Conservation (phyloP, 2,113 vertebrate species). For the Thymallus thymallus region DNA sequence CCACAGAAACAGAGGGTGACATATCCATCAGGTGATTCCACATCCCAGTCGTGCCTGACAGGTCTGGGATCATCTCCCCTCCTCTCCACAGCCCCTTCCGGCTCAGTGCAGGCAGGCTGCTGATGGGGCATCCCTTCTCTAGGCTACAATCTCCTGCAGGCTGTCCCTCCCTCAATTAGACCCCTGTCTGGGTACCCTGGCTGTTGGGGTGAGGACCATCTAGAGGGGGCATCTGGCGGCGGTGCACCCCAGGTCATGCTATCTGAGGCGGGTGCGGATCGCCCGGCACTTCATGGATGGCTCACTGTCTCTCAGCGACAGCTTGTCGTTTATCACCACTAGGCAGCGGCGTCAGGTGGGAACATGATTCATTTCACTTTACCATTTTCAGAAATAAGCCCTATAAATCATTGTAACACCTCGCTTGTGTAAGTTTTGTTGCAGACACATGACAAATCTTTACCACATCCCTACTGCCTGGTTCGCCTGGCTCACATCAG, state of each 20-base stretch:
- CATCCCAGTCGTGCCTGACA: background rate
- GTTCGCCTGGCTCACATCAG: slow-evolving; percentile 38
- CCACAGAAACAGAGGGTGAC: background rate
- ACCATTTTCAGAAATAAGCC: slow-evolving; percentile 82
- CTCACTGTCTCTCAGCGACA: slow-evolving; percentile 77
- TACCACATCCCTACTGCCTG: slow-evolving; percentile 53
- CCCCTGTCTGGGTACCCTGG: slow-evolving; percentile 44
- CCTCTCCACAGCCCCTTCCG: background rate
- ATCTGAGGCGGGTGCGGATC: slow-evolving; percentile 70
- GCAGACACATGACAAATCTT: slow-evolving; percentile 73
- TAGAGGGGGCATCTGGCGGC: slow-evolving; percentile 69
- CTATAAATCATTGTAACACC: slow-evolving; percentile 78
- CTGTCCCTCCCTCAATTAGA: slow-evolving; percentile 65
- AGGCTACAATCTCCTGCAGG: slow-evolving; percentile 50
- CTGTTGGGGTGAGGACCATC: slow-evolving; percentile 46
- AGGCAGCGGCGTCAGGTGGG: slow-evolving; percentile 77
- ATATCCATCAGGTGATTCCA: background rate
- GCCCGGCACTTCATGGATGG: slow-evolving; percentile 69
- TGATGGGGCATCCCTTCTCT: no score
- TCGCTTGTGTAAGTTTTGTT: slow-evolving; percentile 56
- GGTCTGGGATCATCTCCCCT: background rate
- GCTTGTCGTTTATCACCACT: slow-evolving; percentile 80
- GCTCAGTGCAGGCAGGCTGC: slow-evolving; percentile 11
- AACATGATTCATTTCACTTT: slow-evolving; percentile 81
- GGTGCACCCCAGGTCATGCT: slow-evolving; percentile 69